Conservation (phyloP, 2,888 invertebrate species). For the Perdita meconis region DNA sequence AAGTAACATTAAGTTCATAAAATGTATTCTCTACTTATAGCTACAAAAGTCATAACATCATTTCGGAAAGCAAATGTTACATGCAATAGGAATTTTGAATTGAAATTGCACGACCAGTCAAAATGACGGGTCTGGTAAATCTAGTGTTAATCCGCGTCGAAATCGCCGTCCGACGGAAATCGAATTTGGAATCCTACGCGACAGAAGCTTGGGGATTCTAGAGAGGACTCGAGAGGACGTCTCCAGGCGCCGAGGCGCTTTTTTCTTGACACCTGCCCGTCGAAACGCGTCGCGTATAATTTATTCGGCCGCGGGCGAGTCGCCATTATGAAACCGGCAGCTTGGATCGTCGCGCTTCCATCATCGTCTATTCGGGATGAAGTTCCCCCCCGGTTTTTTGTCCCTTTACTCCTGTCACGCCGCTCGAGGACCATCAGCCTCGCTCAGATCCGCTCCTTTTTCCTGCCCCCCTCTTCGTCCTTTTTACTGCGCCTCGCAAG, state of each 20-base stretch:
- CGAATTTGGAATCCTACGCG: no score
- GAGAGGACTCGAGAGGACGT: no score
- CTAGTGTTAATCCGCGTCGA: no score
- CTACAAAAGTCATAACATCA: no score
- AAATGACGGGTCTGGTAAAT: no score
- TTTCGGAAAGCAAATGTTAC: no score
- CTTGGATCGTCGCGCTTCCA: constrained; percentile 16
- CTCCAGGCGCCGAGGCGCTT: neutral
- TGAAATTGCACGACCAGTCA: no score
- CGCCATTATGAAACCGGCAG: constrained; percentile 4
- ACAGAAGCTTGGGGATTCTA: no score
- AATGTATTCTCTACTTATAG: no score
- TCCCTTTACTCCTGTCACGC: neutral
- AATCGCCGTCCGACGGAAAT: no score
- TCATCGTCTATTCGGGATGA: constrained; percentile 9
- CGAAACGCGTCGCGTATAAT: constrained; percentile 32
- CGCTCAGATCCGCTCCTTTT: constrained; percentile 1
- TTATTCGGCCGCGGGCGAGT: constrained; percentile 41
- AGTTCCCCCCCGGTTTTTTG: constrained; percentile 4
- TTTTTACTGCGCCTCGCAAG: neutral
- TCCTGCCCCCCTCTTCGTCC: neutral
- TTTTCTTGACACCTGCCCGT: constrained; percentile 34
- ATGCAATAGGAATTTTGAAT: no score
- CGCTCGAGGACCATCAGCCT: neutral
- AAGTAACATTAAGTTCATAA: no score